Conservation (phyloP, 2,113 vertebrate species). For the Fulmarus glacialis region DNA sequence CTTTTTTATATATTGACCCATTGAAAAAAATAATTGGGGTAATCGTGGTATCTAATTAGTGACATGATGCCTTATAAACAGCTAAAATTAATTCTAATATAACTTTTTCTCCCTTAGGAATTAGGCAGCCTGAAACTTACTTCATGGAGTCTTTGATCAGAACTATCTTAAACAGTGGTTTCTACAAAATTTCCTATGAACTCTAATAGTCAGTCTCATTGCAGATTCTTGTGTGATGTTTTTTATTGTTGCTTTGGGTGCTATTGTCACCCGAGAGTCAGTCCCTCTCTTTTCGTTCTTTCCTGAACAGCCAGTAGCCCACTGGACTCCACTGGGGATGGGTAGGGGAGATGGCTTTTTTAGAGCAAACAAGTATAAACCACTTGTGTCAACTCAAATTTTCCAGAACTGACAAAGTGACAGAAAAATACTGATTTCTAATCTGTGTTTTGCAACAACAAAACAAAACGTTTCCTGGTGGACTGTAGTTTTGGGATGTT, state of each 20-base stretch:
- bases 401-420: background rate
- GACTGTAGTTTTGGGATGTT: background rate
- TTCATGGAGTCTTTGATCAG: background rate
- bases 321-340: fast-evolving
- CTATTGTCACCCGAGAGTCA: background rate
- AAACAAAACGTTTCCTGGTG: background rate
- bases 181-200: background rate
- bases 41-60: background rate
- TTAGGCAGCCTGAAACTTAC: background rate
- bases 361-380: background rate
- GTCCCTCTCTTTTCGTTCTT: background rate
- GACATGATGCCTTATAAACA: background rate
- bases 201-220: background rate
- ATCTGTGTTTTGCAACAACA: background rate
- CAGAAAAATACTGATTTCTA: background rate
- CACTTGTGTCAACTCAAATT: fast-evolving
- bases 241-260: background rate
- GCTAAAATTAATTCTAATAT: background rate
- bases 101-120: background rate
- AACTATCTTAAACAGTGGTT: background rate
- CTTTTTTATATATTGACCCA: background rate
- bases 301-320: background rate
- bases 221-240: background rate
- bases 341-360: background rate
- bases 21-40: background rate